Base-by-base conservation (phyloP, 2,888 invertebrate species). In the Exephanes ischioxanthus region DNA sequence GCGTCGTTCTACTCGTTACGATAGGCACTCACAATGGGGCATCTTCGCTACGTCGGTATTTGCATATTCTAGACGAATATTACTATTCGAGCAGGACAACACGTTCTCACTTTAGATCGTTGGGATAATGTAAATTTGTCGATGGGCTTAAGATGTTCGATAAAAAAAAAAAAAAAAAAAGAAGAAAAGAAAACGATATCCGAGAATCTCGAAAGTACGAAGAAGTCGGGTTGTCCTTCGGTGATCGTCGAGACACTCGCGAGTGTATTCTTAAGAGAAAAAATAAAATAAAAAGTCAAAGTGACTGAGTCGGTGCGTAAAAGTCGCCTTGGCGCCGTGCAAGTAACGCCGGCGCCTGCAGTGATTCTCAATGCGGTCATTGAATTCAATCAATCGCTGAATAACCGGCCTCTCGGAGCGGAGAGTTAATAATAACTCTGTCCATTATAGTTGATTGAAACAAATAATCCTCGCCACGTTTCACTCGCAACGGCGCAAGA, bases 291-390 rank as follows among this genome's bases (percentile, higher is more conserved):
- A 78, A 77, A 26, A 48, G 67, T 26, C 76, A 66, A 33, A 33
- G 67, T n/a, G 55, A 75, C 53, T 45, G 72, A 66, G 67, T 67
- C 77, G 71, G 67, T 67, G n/a, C 58, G 79, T 80, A 83, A 80
- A 76, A 66, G 68, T 75, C 78, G 79, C 22, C 80, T 61, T 83
- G 77, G 81, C 82, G 79, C 84, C 71, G 51, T 41, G 81, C 73
- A 67, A 71, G 77, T 77, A 83, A 83, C 80, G 22, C 53, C 45
- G 87, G 87, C 86, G 87, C 87, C 87, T 87, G 53, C 88, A 86
- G 85, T 82, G 85, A 75, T 82, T 87, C 83, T 87, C 87, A 82
- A 72, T 80, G 75, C 80, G 78, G 78, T 79, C 63, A 70, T 79
- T 84, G 75, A 70, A 84, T 79, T 75, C 63, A 68, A 80, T 80